Evolutionary conservation across 1,140 invertebrate genomes (phyloP).

Genomic region (Drosophila arizonae): DNA sequence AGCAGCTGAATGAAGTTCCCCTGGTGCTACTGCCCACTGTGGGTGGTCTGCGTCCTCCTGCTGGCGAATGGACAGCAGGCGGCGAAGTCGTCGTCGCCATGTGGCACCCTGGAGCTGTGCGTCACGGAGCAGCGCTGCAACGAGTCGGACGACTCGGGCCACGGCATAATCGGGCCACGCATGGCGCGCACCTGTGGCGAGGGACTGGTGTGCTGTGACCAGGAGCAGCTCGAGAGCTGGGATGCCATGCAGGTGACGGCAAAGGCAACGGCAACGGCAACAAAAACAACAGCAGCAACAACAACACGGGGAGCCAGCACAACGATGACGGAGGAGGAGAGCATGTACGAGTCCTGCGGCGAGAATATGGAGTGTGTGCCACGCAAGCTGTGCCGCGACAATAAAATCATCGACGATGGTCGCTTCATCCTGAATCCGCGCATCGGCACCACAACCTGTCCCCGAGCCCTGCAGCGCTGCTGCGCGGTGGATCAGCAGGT

Average conservation of each 20-base stretch:
- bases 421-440: slow-evolving; percentile 52
- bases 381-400: slow-evolving; percentile 49
- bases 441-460: slow-evolving; percentile 39
- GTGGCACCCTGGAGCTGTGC: slow-evolving; percentile 43
- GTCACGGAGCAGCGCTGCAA: slow-evolving; percentile 46
- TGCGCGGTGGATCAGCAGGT: slow-evolving; percentile 54
- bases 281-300: no score
- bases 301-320: background rate
- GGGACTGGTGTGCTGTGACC: slow-evolving; percentile 49
- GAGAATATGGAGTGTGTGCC: slow-evolving; percentile 64
- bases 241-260: slow-evolving; percentile 18
- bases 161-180: slow-evolving; percentile 41
- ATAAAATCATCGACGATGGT: slow-evolving; percentile 56
- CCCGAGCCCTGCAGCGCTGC: slow-evolving; percentile 46
- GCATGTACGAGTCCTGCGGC: slow-evolving; percentile 58
- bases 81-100: background rate
- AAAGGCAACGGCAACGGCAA: background rate
- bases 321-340: slow-evolving; percentile 27
- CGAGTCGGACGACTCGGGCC: slow-evolving; percentile 56
- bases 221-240: slow-evolving; percentile 54
- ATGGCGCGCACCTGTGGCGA: slow-evolving; percentile 42
- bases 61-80: slow-evolving; percentile 20
- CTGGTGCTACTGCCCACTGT: background rate
- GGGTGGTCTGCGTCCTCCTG: slow-evolving; percentile 14
- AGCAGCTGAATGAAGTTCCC: slow-evolving; percentile 18